Percentiles rank a stretch among this genome's conserved stretches.
phyloP scores from a whole-genome alignment of 2,113 vertebrate genomes.

The Thunnus maccoyii region DNA sequence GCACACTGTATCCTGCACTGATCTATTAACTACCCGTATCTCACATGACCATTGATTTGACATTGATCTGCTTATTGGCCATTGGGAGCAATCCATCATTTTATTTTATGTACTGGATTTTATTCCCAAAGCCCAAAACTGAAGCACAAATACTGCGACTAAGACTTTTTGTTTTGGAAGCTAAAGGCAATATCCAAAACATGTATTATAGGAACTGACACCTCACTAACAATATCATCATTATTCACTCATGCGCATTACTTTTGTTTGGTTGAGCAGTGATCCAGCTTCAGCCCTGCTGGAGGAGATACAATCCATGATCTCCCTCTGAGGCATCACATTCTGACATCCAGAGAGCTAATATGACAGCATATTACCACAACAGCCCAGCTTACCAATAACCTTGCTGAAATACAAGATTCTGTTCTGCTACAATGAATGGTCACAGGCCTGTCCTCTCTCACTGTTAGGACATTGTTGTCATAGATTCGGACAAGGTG shows the following conservation, averaged over 20 bases:
- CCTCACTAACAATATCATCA: conserved; percentile 70
- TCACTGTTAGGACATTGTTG: conserved; percentile 13
- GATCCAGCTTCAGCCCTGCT: conserved; percentile 55
- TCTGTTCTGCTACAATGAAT: conserved; percentile 31
- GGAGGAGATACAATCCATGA: conserved; percentile 53
- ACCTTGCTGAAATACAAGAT: conserved; percentile 47
- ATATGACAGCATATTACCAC: conserved; percentile 71
- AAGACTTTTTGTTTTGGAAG: conserved; percentile 27
- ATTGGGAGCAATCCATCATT: conserved; percentile 50
- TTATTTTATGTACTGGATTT: conserved; percentile 11
- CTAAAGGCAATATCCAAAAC: conserved; percentile 54
- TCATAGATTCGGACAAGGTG: conserved; percentile 42
- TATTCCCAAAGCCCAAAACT: background rate
- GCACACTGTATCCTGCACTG: background rate
- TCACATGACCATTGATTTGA: conserved; percentile 42
- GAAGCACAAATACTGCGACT: conserved; percentile 23
- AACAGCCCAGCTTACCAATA: conserved; percentile 56
- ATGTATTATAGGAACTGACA: conserved; percentile 67
- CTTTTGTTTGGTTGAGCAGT: conserved; percentile 74
- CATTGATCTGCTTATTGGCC: conserved; percentile 33
- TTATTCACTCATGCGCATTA: conserved; percentile 70
- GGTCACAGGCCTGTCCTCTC: conserved; percentile 36
- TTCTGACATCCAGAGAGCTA: conserved; percentile 59
- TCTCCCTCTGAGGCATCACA: conserved; percentile 64
- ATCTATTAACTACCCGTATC: conserved; percentile 48